Conservation (phyloP, 2,113 vertebrate species). For the Vicugna pacos region DNA sequence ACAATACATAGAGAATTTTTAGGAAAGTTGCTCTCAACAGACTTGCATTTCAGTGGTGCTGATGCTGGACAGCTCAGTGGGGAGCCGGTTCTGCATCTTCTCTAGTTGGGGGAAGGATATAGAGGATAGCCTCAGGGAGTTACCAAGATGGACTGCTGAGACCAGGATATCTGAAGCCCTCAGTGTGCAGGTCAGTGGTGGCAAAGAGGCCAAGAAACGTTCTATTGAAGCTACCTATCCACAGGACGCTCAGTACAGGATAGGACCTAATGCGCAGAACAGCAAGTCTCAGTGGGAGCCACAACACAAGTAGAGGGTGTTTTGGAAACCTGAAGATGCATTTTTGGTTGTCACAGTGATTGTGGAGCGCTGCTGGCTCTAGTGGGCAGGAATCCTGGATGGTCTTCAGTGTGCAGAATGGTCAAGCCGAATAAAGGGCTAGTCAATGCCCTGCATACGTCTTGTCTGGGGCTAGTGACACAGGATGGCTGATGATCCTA, state of each 20-base stretch:
- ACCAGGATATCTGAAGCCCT: background rate
- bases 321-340: background rate
- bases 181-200: background rate
- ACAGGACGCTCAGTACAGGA: background rate
- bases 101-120: background rate
- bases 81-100: background rate
- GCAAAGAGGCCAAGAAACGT: background rate
- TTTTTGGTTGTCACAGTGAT: background rate
- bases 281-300: background rate
- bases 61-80: background rate
- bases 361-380: background rate
- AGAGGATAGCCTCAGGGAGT: background rate
- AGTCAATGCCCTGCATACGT: background rate
- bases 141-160: background rate
- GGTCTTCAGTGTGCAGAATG: background rate
- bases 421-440: background rate
- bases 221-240: background rate
- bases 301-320: background rate
- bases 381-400: background rate
- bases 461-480: background rate
- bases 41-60: background rate
- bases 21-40: background rate
- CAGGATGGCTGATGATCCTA: background rate
- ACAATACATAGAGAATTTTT: constrained; percentile 29
- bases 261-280: background rate